phyloP scores from a whole-genome alignment of 2,888 invertebrate species.

The Oasisia sp. region DNA sequence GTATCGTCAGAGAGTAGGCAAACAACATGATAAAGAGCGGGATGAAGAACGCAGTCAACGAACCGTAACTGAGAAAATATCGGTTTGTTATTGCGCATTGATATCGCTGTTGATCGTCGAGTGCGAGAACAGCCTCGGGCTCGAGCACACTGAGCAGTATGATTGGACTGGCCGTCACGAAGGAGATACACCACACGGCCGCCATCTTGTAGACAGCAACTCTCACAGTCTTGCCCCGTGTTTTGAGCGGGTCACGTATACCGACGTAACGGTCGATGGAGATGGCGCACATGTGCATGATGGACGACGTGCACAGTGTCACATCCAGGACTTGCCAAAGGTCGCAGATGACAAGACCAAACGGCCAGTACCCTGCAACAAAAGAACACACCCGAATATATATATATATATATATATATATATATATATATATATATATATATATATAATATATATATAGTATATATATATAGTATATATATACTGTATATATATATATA shows the following conservation, averaged over 20 bases:
- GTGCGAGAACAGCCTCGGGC: constrained; percentile 70
- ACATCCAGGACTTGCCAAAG: constrained; percentile 71
- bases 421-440: neutral
- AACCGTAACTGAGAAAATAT: constrained; percentile 81
- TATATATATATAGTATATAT: too few species aligned
- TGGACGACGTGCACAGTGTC: constrained; percentile 70
- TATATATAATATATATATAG: neutral
- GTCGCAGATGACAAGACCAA: constrained; percentile 70
- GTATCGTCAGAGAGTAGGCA: constrained; percentile 92
- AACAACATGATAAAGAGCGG: constrained; percentile 93
- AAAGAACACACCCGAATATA: neutral
- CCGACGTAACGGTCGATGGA: constrained; percentile 81
- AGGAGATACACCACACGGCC: constrained; percentile 91
- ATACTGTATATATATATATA: too few species aligned
- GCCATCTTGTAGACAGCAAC: constrained; percentile 71
- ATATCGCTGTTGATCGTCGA: constrained; percentile 62
- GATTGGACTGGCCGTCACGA: constrained; percentile 67
- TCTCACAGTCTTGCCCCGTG: constrained; percentile 52
- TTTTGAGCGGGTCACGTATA: constrained; percentile 80
- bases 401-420: constrained; percentile 17
- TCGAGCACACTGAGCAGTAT: constrained; percentile 69
- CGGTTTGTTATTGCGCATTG: constrained; percentile 66
- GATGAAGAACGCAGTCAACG: constrained; percentile 94
- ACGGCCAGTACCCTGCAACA: constrained; percentile 87
- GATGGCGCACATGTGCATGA: constrained; percentile 71